Evolutionary conservation across 2,888 invertebrate species (phyloP).

Genomic region (Acanthosepion lycidas): DNA sequence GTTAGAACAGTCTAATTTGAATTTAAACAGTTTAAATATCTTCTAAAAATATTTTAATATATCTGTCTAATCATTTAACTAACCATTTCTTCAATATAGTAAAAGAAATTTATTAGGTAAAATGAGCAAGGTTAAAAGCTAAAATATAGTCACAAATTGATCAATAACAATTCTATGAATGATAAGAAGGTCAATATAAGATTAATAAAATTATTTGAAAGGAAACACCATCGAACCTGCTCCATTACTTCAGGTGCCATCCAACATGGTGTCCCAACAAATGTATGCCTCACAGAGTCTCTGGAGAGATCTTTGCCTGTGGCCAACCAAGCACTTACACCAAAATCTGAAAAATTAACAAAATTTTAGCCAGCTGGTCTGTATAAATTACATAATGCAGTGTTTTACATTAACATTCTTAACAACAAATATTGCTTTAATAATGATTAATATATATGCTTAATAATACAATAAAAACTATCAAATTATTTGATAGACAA

Average conservation of each 20-base stretch:
- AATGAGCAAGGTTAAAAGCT: background rate
- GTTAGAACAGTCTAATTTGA: no score
- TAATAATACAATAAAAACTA: no score
- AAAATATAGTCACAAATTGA: background rate
- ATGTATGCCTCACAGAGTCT: slow-evolving; percentile 96
- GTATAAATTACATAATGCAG: background rate
- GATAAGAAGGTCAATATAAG: background rate
- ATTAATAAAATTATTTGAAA: background rate
- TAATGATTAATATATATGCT: no score
- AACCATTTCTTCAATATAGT: no score
- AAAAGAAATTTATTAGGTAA: background rate
- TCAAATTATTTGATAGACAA: no score
- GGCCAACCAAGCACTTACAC: slow-evolving; percentile 97
- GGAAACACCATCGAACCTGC: slow-evolving; percentile 66
- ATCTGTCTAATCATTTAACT: no score
- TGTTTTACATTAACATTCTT: no score
- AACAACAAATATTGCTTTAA: no score
- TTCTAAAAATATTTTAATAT: no score
- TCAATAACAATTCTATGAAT: background rate
- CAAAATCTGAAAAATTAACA: slow-evolving; percentile 83
- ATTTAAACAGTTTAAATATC: no score
- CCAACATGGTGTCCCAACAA: slow-evolving; percentile 99
- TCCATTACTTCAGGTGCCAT: slow-evolving; percentile 99
- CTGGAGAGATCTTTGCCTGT: slow-evolving; percentile 93
- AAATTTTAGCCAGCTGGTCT: background rate